These are phyloP conservation scores for Enteromius trimaculatus DNA, from an alignment of 2,797 vertebrate genomes.

Conservation along the genomic window DNA sequence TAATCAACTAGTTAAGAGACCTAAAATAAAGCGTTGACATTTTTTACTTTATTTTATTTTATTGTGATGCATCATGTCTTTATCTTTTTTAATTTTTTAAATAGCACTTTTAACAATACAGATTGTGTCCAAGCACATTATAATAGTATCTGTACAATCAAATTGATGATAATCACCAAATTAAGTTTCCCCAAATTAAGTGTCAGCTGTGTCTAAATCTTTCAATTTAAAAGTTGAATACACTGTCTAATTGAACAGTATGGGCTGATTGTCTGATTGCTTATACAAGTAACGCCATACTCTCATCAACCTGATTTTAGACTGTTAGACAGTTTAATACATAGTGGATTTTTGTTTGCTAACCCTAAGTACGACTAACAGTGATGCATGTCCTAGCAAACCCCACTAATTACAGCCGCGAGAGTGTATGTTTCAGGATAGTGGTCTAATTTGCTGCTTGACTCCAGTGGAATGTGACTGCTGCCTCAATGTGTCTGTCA, in stretches of 20 bases:
- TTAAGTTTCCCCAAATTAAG: too few species aligned
- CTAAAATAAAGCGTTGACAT: too few species aligned
- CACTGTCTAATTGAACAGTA: background rate
- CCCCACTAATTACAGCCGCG: background rate
- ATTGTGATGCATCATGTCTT: background rate
- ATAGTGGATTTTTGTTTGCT: background rate
- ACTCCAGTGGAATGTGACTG: slow-evolving; percentile 81
- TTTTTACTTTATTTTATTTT: too few species aligned
- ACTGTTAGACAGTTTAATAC: too few species aligned
- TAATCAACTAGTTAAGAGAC: too few species aligned
- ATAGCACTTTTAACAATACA: too few species aligned
- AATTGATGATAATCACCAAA: too few species aligned
- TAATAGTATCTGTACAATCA: too few species aligned
- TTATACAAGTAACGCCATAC: background rate
- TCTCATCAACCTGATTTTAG: background rate
- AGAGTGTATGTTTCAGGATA: slow-evolving; percentile 56
- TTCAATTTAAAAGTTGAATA: background rate
- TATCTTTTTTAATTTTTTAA: too few species aligned
- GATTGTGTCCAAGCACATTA: too few species aligned
- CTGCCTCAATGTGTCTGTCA: slow-evolving; percentile 82
- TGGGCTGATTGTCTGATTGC: background rate
- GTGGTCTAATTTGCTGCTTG: slow-evolving; percentile 76
- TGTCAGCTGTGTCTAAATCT: background rate
- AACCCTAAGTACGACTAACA: slow-evolving; percentile 5
- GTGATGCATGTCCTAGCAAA: slow-evolving; percentile 6